Percentiles rank a stretch among this genome's conserved stretches.
phyloP scores from a whole-genome alignment of 2,797 vertebrate species.

The Dipus sagitta region DNA sequence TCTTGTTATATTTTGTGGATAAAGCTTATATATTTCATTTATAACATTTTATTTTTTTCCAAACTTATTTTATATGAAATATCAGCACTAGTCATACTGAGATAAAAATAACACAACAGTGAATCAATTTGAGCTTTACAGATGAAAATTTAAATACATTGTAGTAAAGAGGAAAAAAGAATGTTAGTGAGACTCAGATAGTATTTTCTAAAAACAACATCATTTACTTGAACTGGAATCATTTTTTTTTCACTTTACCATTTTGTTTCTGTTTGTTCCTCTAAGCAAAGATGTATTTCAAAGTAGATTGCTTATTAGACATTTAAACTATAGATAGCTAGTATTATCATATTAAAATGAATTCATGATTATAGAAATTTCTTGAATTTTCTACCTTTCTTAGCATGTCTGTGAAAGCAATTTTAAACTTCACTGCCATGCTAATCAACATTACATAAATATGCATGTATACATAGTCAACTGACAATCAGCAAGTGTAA shows the following conservation, averaged over 20 bases:
- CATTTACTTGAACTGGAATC: conserved; percentile 78
- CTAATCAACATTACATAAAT: not conserved
- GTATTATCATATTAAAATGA: conserved; percentile 69
- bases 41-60: conserved; percentile 68
- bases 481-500: not conserved
- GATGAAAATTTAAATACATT: conserved; percentile 78
- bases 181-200: not conserved
- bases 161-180: conserved; percentile 75
- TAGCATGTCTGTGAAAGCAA: conserved; percentile 64
- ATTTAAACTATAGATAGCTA: conserved; percentile 67
- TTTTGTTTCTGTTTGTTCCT: conserved; percentile 82
- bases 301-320: conserved; percentile 72
- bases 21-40: conserved; percentile 77
- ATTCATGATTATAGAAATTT: conserved; percentile 71
- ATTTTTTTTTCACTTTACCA: conserved; percentile 65
- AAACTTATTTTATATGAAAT: conserved; percentile 77
- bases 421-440: conserved; percentile 65
- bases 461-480: not conserved
- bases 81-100: conserved; percentile 71
- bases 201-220: conserved; percentile 63
- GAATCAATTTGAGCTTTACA: conserved; percentile 60
- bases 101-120: conserved; percentile 48
- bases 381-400: conserved; percentile 72
- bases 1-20: conserved; percentile 74
- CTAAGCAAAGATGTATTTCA: conserved; percentile 70